Conservation (phyloP, 2,113 vertebrate genomes). For the Rhabdornis inornatus region DNA sequence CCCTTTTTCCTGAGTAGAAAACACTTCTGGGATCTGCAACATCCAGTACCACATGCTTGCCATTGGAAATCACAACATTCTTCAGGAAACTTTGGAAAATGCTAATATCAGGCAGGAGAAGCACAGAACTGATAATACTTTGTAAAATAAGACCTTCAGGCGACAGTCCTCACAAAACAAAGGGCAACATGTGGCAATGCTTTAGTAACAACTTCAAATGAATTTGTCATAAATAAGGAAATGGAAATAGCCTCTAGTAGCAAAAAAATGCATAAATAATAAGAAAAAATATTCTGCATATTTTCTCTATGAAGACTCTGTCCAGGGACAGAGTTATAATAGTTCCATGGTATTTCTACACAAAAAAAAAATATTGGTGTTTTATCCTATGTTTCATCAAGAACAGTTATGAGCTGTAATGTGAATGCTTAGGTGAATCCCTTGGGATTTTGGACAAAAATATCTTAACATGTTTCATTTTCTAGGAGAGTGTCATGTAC, state of each 20-base stretch:
- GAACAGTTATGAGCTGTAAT: background rate
- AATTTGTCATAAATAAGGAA: background rate
- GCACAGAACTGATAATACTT: background rate
- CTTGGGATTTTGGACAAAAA: background rate
- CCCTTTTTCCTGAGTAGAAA: background rate
- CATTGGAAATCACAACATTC: accelerated
- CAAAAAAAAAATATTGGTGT: background rate
- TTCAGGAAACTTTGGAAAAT: background rate
- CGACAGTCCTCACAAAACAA: background rate
- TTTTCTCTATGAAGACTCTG: background rate
- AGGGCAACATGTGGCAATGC: background rate
- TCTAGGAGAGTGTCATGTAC: background rate
- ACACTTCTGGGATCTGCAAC: background rate
- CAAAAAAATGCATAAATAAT: background rate
- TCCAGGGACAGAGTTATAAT: background rate
- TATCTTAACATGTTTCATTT: background rate
- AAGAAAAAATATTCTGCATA: background rate
- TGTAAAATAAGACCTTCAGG: background rate
- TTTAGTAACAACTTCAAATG: background rate
- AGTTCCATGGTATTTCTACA: background rate
- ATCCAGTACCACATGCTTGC: accelerated
- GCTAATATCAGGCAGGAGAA: background rate
- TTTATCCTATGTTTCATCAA: background rate
- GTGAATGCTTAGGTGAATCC: background rate
- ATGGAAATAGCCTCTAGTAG: background rate